Conservation (phyloP, 2,797 vertebrate species). For the Chaunax sp. region DNA sequence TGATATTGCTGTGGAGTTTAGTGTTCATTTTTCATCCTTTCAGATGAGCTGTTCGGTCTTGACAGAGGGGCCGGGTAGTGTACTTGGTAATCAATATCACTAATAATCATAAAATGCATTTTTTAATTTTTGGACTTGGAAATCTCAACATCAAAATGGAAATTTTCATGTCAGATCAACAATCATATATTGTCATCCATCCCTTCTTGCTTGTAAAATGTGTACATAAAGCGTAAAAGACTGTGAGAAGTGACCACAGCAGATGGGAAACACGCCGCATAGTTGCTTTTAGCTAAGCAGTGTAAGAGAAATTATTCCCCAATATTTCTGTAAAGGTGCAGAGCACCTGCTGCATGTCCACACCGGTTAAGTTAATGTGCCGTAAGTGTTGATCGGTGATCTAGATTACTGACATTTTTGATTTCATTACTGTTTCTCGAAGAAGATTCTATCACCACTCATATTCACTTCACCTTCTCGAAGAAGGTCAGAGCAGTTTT, state of each 20-base stretch:
- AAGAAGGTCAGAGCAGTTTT: slow-evolving; percentile 64
- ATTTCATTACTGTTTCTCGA: slow-evolving; percentile 43
- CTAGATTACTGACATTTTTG: slow-evolving; percentile 46
- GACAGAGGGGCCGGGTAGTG: background rate
- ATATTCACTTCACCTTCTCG: slow-evolving; percentile 33
- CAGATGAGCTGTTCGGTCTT: background rate
- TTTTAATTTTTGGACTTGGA: background rate
- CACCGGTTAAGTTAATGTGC: slow-evolving; percentile 31
- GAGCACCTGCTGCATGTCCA: slow-evolving; percentile 43
- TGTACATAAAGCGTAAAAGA: slow-evolving; percentile 27
- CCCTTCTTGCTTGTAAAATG: slow-evolving; percentile 21
- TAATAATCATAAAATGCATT: too few species aligned
- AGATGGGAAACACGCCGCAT: slow-evolving; percentile 26
- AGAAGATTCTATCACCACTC: slow-evolving; percentile 62
- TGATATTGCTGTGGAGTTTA: background rate
- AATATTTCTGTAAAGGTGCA: slow-evolving; percentile 39
- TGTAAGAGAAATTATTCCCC: slow-evolving; percentile 16
- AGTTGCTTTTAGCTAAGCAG: slow-evolving; percentile 5
- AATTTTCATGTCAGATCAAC: background rate
- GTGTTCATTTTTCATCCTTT: background rate
- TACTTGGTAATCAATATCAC: too few species aligned
- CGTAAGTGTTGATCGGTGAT: slow-evolving; percentile 47
- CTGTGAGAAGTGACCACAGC: slow-evolving; percentile 26
- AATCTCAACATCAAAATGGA: background rate
- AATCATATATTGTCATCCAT: slow-evolving; percentile 1